Evolutionary conservation across 2,113 vertebrate species (phyloP).

Genomic region (Thinocorus orbignyianus): DNA sequence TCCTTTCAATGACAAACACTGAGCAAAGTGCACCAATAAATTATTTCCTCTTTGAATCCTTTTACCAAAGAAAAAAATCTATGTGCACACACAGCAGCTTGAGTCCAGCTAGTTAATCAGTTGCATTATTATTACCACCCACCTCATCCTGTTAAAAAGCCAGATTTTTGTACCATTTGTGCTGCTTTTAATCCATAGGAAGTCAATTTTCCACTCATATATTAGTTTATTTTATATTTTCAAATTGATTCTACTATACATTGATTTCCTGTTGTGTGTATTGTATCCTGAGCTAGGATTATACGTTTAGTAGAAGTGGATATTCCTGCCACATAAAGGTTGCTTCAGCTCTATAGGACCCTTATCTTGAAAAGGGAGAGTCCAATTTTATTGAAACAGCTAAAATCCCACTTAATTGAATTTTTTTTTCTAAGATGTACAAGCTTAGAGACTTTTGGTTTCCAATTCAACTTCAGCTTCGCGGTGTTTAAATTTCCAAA

Average conservation of each 20-base stretch:
- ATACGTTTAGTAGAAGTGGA: slow-evolving; percentile 92
- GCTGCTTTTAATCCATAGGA: slow-evolving; percentile 90
- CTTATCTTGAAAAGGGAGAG: slow-evolving; percentile 96
- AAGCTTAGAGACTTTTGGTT: slow-evolving; percentile 96
- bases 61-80: slow-evolving; percentile 42
- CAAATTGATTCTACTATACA: slow-evolving; percentile 92
- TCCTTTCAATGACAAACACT: slow-evolving; percentile 65
- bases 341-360: slow-evolving; percentile 80
- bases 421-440: slow-evolving; percentile 95
- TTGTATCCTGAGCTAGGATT: slow-evolving; percentile 95
- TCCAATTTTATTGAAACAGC: slow-evolving; percentile 98
- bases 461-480: slow-evolving; percentile 91
- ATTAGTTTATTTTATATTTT: slow-evolving; percentile 95
- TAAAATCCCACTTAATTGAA: slow-evolving; percentile 99
- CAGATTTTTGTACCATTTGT: slow-evolving; percentile 74
- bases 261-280: slow-evolving; percentile 92
- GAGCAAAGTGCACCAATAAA: slow-evolving; percentile 61
- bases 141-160: slow-evolving; percentile 70
- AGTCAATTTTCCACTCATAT: slow-evolving; percentile 86
- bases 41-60: slow-evolving; percentile 68
- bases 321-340: slow-evolving; percentile 85
- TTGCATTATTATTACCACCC: slow-evolving; percentile 68
- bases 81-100: slow-evolving; percentile 40
- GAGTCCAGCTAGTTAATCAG: slow-evolving; percentile 67
- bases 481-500: slow-evolving; percentile 89